Percentiles rank a stretch among this genome's conserved stretches.
Conservation (phyloP, 2,888 invertebrate genomes). For the Drosophila conformis region DNA sequence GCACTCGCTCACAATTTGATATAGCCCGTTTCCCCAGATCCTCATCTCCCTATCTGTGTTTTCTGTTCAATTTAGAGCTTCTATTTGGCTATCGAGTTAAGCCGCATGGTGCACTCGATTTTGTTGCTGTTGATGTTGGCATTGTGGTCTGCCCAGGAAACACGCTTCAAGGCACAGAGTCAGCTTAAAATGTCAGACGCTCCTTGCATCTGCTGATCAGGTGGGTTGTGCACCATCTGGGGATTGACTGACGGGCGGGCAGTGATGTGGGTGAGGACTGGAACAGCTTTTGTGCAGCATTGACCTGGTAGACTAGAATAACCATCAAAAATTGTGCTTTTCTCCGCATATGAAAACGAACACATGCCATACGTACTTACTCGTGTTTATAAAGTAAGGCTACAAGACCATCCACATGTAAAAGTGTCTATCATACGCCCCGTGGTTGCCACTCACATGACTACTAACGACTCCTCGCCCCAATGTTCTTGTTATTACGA, state of each 20-base stretch:
- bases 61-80: conserved; percentile 2
- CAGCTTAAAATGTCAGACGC: conserved; percentile 31
- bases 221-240: conserved; percentile 1
- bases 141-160: conserved; percentile 4
- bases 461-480: conserved; percentile 7
- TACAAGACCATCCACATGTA: background rate
- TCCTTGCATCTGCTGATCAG: conserved; percentile 8
- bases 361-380: background rate
- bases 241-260: background rate
- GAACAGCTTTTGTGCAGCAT: conserved; percentile 8
- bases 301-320: conserved; percentile 3
- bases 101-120: conserved; percentile 22
- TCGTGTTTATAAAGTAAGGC: background rate
- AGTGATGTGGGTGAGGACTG: background rate
- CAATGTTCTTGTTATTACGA: conserved; percentile 24
- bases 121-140: conserved; percentile 1
- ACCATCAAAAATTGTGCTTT: conserved; percentile 9
- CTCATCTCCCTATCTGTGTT: background rate
- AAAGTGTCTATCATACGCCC: conserved; percentile 35
- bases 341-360: conserved; percentile 11
- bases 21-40: background rate
- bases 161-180: conserved; percentile 28
- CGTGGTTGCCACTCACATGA: background rate
- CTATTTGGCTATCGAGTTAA: conserved; percentile 30
- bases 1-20: conserved; percentile 30